Conservation (phyloP, 2,113 vertebrate genomes). For the Panthera leo region DNA sequence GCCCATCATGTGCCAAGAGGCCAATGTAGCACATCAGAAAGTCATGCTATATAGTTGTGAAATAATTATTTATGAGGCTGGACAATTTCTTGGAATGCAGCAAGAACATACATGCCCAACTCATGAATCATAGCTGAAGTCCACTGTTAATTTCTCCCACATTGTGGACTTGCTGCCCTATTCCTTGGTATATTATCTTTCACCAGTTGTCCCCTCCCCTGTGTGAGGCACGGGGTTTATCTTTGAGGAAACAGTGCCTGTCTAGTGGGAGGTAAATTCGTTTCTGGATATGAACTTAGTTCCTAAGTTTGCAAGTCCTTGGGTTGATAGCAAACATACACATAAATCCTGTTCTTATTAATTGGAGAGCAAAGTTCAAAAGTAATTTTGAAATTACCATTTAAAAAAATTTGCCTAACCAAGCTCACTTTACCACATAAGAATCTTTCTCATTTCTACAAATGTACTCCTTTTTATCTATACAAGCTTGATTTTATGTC, state of each 20-base stretch:
- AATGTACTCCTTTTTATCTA: neutral
- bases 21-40: neutral
- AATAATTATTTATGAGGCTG: conserved; percentile 47
- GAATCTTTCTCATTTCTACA: neutral
- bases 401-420: neutral
- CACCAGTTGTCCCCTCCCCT: neutral
- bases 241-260: neutral
- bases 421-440: neutral
- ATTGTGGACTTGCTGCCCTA: neutral
- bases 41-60: neutral
- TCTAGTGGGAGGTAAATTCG: neutral
- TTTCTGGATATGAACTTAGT: neutral
- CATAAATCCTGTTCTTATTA: neutral
- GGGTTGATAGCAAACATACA: neutral
- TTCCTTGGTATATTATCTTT: neutral
- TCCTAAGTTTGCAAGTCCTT: neutral
- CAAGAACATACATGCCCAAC: neutral
- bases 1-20: neutral
- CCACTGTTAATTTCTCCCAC: neutral
- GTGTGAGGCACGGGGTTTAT: neutral
- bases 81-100: neutral
- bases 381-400: neutral
- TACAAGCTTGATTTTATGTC: neutral
- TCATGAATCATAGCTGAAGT: conserved; percentile 46
- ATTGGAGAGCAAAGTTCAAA: conserved; percentile 24